Base-by-base conservation (phyloP, 2,113 vertebrate species). In the Bagarius yarrelli region DNA sequence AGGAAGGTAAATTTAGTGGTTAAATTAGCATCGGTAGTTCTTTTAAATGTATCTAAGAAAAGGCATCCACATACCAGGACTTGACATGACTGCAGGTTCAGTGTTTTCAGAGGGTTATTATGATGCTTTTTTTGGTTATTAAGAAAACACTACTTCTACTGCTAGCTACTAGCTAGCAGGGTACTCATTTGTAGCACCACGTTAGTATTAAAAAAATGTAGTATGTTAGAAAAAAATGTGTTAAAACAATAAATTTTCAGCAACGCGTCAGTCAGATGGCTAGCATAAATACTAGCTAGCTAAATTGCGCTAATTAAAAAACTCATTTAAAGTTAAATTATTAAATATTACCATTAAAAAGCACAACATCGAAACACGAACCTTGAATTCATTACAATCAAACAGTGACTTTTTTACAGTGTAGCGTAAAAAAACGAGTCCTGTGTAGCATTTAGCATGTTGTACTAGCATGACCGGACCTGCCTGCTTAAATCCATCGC, bases 391-490 rank as follows among this genome's bases (percentile, higher is more conserved):
- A 40, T 9, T 5, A 59, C 73, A 16, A 23, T 40, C 34, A 40
- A 18, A 12, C 63, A 23, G 34, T 23, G 64, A 13, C 32, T 40
- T 40, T 23, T 67, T 40, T 36, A 36, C 21, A 0, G 9, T 2
- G 19, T 23, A 66, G 64, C 2, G 34, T 63, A 40, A 44, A 61
- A 63, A 63, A 32, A 4, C 2, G 5, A 52, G 19, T 15, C 21
- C 52, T 21, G 52, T 69, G n/a, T 44, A 44, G 66, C 78, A 57
- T 79, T 56, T 32, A 69, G 78, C 78, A 69, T 40, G 77, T 16
- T 8, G 18, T 52, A 23, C 21, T 66, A 67, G 34, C 63, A 79
- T 57, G 78, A 70, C 64, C 64, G 57, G 78, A 57, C 78, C 32
- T 79, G 78, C 78, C 50, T 70, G 78, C 23, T 56, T 52, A 64